phyloP scores from a whole-genome alignment of 2,113 vertebrate species.

The Chionomys nivalis region DNA sequence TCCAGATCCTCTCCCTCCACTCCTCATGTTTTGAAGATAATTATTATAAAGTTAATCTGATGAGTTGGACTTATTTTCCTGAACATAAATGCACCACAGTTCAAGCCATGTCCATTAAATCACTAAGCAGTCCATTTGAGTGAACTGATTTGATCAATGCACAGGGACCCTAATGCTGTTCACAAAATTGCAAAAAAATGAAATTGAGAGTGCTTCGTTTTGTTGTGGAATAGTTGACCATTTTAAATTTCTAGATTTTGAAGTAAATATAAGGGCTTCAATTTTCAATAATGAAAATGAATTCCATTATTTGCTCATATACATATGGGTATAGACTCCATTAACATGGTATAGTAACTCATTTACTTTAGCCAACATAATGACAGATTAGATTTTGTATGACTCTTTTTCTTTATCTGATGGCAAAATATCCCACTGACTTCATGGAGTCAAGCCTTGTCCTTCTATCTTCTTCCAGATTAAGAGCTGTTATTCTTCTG shows the following conservation, averaged over 20 bases:
- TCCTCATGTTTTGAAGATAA: neutral
- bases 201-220: neutral
- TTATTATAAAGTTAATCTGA: neutral
- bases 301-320: neutral
- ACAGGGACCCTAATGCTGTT: neutral
- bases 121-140: neutral
- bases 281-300: neutral
- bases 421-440: neutral
- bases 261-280: neutral
- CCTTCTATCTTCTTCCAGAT: neutral
- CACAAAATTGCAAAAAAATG: neutral
- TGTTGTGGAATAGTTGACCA: conserved; percentile 13
- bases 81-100: neutral
- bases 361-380: conserved; percentile 3
- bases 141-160: neutral
- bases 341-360: neutral
- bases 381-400: neutral
- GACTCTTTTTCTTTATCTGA: neutral
- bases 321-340: neutral
- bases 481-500: neutral
- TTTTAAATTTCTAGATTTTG: conserved; percentile 33
- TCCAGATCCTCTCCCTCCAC: neutral
- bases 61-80: neutral
- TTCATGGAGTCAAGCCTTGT: neutral
- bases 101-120: neutral